Evolutionary conservation across 2,888 invertebrate species (phyloP), one percentile per base, ranked within the genome.

Genomic region (Adela reaumurella): DNA sequence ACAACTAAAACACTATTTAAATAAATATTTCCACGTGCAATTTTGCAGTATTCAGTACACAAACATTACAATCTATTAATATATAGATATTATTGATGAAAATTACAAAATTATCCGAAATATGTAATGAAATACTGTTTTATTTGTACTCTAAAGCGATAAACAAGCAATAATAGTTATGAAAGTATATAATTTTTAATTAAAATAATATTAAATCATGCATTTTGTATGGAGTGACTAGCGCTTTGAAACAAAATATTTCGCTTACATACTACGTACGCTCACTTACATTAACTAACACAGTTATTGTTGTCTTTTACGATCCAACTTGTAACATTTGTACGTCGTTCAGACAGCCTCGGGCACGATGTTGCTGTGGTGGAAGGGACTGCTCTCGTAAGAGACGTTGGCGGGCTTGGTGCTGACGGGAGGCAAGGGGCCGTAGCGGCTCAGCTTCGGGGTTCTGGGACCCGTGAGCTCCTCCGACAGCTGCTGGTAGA

Each of bases 401-500:
- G 82, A 82, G 67, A 77, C 65, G 61, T 76, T 76, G 46, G 74
- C 68, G 4, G 76, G 73, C 52, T 73, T 72, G 10, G 74, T 70
- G 47, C 72, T 67, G 46, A 74, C 73, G 61, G 62, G 73, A 52
- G 81, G 82, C 52, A 84, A 74, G 20, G 83, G 83, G 57, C 80
- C 70, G 66, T 84, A 86, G 65, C 85, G 84, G 69, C 80, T 85
- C 52, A 85, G 74, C 64, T 85, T 89, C 46, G 89, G 88, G 59
- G 87, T 84, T 61, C 83, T 74, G 3, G 86, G 84, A 46, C 86
- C 85, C 11, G 82, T 81, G 55, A 89, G 83, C 57, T 91, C 90
- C 65, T 90, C 90, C 11, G 89, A 88, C 49, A 91, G 72, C 55
- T 89, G 89, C 61, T 88, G 88, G 69, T 90, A 91, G 17, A 91